Evolutionary conservation across 2,797 vertebrate species (phyloP).

Genomic region (Pseudochirops cupreus): DNA sequence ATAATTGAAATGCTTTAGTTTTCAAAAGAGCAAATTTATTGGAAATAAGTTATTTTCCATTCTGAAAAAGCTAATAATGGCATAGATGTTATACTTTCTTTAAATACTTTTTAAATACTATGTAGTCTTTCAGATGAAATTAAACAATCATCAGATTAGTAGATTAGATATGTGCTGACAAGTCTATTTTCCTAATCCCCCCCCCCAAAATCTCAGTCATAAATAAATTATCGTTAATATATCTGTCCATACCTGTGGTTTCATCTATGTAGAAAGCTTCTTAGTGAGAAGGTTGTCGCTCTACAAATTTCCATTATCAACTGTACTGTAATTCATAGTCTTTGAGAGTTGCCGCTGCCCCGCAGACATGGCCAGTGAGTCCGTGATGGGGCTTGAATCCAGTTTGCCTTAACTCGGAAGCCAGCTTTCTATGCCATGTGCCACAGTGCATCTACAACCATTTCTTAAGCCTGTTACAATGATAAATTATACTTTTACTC

Average conservation of each 20-base stretch:
- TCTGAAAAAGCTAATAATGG: neutral
- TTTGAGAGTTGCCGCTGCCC: neutral
- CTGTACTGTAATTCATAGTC: neutral
- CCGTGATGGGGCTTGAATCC: neutral
- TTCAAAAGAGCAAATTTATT: constrained; percentile 28
- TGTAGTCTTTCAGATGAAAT: neutral
- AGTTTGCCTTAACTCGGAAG: neutral
- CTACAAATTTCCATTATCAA: neutral
- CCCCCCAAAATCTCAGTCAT: neutral
- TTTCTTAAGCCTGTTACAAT: neutral
- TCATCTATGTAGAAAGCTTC: neutral
- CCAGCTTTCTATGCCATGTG: neutral
- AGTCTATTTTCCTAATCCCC: no score
- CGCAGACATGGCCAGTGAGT: neutral
- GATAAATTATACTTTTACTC: neutral
- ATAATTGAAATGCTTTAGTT: neutral
- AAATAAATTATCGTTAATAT: neutral
- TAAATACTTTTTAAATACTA: neutral
- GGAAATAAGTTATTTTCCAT: constrained; percentile 21
- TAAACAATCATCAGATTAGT: neutral
- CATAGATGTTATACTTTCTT: neutral
- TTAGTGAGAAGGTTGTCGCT: neutral
- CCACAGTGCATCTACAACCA: neutral
- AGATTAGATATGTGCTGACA: no score
- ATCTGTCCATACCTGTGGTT: neutral